These are phyloP conservation scores for Prionchulus punctatus DNA, from an alignment of 2,888 invertebrate species.

Conservation along the genomic window DNA sequence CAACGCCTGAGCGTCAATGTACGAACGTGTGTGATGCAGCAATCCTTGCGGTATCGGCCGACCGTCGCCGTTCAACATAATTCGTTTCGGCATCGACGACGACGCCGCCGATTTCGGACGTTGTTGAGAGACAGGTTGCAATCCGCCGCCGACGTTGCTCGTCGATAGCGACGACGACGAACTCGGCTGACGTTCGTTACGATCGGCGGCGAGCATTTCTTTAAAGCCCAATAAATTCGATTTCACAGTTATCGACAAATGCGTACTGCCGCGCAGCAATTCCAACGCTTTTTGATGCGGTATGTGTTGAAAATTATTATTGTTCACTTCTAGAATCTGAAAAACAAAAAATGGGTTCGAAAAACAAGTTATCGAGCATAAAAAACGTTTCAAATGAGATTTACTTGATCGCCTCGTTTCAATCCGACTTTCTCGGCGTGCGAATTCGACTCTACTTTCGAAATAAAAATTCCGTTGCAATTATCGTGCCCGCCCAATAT, in stretches of 20 bases:
- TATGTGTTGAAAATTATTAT: conserved; percentile 84
- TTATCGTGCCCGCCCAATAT: conserved; percentile 77
- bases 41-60: neutral
- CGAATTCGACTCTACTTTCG: conserved; percentile 76
- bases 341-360: conserved; percentile 12
- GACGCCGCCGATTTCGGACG: neutral
- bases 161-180: neutral
- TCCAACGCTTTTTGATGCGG: conserved; percentile 78
- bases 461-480: conserved; percentile 69
- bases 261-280: conserved; percentile 77
- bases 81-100: too few relatives aligned
- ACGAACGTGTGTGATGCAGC: neutral
- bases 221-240: conserved; percentile 65
- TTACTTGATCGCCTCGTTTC: conserved; percentile 76
- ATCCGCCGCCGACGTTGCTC: too few relatives aligned
- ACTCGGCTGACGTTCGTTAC: too few relatives aligned
- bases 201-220: conserved; percentile 17
- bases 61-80: neutral
- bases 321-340: conserved; percentile 81
- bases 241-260: conserved; percentile 85
- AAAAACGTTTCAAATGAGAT: conserved; percentile 1
- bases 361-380: neutral
- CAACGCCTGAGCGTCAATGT: neutral
- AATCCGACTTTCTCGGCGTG: conserved; percentile 89
- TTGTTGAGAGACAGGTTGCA: too few relatives aligned